Percentiles rank a stretch among this genome's conserved stretches.
These are phyloP conservation scores for Lasiurus cinereus DNA, from an alignment of 2,113 vertebrate species.

Conservation along the genomic window DNA sequence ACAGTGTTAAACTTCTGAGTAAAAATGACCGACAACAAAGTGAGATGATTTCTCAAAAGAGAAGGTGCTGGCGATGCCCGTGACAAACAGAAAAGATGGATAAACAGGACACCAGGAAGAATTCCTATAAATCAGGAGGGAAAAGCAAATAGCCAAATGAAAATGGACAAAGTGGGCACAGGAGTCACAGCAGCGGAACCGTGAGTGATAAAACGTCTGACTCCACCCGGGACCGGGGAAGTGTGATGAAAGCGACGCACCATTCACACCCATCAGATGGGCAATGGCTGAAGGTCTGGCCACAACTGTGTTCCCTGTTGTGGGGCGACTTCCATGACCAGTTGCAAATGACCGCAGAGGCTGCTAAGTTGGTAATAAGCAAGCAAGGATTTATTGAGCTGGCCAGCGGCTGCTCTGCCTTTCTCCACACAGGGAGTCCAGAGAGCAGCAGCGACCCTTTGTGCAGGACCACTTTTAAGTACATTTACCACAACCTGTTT, in stretches of 20 bases:
- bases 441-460: no score
- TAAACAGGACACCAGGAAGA: background rate
- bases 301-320: no score
- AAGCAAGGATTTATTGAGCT: no score
- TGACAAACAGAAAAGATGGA: background rate
- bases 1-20: background rate
- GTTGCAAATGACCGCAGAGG: no score
- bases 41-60: background rate
- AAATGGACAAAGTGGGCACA: background rate
- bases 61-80: background rate
- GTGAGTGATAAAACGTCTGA: background rate
- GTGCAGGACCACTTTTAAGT: no score
- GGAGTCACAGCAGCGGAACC: background rate
- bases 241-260: background rate
- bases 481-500: no score
- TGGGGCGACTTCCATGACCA: no score
- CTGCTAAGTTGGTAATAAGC: no score
- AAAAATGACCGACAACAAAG: background rate
- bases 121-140: background rate
- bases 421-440: no score
- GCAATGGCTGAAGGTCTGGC: background rate
- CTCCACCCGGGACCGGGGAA: background rate
- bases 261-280: background rate
- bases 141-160: background rate
- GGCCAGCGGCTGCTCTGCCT: no score